phyloP scores from a whole-genome alignment of 2,888 invertebrate species.

The Philonicus albiceps region DNA sequence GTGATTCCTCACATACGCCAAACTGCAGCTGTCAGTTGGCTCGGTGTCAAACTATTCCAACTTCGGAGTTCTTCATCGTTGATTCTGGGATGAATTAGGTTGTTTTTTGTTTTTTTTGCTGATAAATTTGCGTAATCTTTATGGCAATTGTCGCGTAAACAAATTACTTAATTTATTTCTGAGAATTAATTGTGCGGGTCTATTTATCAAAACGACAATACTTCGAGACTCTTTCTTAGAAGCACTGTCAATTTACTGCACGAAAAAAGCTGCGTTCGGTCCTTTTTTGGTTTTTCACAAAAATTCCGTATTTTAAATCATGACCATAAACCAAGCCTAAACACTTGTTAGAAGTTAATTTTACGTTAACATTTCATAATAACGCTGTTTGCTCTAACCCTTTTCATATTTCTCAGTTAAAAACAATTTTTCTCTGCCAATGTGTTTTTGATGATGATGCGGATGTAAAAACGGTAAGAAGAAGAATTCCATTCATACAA shows the following conservation, averaged over 20 bases:
- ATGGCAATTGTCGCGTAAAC: background rate
- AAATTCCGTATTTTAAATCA: background rate
- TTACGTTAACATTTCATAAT: background rate
- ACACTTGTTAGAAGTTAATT: background rate
- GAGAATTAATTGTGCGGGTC: background rate
- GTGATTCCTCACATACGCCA: conserved; percentile 2
- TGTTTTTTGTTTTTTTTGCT: background rate
- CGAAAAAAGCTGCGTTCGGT: background rate
- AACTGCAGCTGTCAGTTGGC: background rate
- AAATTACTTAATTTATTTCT: background rate
- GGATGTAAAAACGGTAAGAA: background rate
- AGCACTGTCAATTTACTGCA: background rate
- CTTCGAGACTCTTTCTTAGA: background rate
- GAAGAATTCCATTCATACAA: background rate
- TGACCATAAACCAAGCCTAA: background rate
- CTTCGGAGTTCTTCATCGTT: background rate
- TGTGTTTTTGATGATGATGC: background rate
- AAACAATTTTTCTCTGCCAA: background rate
- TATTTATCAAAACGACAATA: background rate
- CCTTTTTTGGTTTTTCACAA: background rate
- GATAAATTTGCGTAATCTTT: background rate
- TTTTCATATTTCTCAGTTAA: background rate
- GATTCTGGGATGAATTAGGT: background rate
- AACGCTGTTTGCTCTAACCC: background rate
- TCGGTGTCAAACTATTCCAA: background rate